Evolutionary conservation across 2,113 vertebrate species (phyloP).

Genomic region (Atractosteus spatula): DNA sequence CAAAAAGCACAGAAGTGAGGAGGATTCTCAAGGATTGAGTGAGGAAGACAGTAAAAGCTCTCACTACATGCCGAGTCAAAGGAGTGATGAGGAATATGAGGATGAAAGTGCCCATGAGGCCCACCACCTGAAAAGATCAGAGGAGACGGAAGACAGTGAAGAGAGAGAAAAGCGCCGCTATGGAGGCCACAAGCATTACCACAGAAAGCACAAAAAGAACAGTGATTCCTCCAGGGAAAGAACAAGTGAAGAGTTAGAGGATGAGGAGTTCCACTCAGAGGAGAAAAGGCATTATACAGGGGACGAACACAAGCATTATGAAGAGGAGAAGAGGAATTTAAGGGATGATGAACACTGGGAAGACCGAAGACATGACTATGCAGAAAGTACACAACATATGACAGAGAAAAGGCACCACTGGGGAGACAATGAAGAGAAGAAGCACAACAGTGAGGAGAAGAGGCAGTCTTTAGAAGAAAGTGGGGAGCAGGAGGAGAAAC

Average conservation of each 20-base stretch:
- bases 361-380: constrained; percentile 15
- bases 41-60: neutral
- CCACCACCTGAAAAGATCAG: constrained; percentile 20
- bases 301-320: constrained; percentile 21
- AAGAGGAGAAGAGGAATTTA: neutral
- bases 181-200: constrained; percentile 27
- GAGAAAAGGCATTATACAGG: constrained; percentile 10
- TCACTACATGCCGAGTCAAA: neutral
- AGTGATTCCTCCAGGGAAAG: neutral
- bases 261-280: neutral
- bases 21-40: neutral
- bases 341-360: constrained; percentile 14
- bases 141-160: constrained; percentile 33
- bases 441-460: constrained; percentile 20
- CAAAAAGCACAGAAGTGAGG: neutral
- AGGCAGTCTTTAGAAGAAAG: neutral
- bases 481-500: constrained; percentile 24
- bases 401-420: constrained; percentile 9
- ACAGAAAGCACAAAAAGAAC: constrained; percentile 29
- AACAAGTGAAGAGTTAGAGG: constrained; percentile 9
- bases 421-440: constrained; percentile 26
- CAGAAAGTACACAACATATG: constrained; percentile 32
- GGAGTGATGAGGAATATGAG: constrained; percentile 1
- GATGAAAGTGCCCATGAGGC: neutral
- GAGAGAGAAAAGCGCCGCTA: constrained; percentile 29